Base-by-base conservation (phyloP, 2,888 invertebrate species). In the Athalia rosae region DNA sequence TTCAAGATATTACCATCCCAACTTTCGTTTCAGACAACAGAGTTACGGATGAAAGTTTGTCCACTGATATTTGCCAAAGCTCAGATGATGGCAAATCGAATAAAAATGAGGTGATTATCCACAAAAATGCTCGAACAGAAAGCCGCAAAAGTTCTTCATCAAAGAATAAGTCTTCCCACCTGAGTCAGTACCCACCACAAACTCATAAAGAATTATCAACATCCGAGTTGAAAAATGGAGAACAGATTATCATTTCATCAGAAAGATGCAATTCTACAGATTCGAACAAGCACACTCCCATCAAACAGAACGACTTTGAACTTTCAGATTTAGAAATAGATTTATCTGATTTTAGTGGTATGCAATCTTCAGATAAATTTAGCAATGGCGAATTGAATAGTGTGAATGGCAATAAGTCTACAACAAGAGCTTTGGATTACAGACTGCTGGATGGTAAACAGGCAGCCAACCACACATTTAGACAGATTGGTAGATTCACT, bases 301-400 rank as follows among this genome's bases (percentile, higher is more conserved):
- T n/a, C 47, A 62, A 61, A 74, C 15, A 48, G 7, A 61, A 50
- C n/a, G 74, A 61, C 11, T 28, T 11, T 28, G 74, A 74, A 74
- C 74, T 61, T 41, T 74, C 74, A 28, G 74, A 74, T 28, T 47
- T 74, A 11, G 74, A 74, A 50, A 62, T 74, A 48, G 62, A 74
- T 48, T 41, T 74, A 50, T 61, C 74, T 41, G 50, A 62, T 28
- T 48, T 62, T 28, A 61, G 53, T 28, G 15, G 15, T n/a, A 28
- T 61, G 8, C 15, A 47, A 41, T 61, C 59, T n/a, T n/a, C n/a
- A 8, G 15, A 62, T 41, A n/a, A 4, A 9, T 61, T 56, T 7
- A 43, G 13, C 3, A 43, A 48, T 43, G 56, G 58, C 56, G 58
- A 15, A 56, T n/a, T 43, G 45, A 11, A 13, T 45, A 13, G 4